Evolutionary conservation across 2,113 vertebrate species (phyloP).

Genomic region (Ptilonorhynchus violaceus): DNA sequence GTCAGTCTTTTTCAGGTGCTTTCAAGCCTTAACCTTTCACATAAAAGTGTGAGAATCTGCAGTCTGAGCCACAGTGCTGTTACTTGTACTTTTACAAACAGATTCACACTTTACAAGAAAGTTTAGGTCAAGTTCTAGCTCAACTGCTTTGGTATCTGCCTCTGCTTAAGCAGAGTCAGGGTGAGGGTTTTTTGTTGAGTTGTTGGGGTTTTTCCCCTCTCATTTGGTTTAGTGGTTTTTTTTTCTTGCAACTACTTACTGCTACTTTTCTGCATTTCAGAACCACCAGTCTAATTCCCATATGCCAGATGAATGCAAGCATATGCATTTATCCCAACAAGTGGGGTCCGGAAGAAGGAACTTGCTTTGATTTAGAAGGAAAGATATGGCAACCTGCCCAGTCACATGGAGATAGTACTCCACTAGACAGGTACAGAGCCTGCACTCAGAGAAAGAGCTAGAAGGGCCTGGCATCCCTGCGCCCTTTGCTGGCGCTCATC

Average conservation of each 20-base stretch:
- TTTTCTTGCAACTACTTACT: not conserved
- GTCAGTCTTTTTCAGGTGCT: not conserved
- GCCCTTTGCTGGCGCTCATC: not conserved
- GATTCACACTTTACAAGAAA: not conserved
- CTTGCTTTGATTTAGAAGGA: not conserved
- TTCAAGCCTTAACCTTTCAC: not conserved
- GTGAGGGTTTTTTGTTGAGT: rapidly evolving
- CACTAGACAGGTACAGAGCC: not conserved
- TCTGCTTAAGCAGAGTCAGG: not conserved
- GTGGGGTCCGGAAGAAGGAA: not conserved
- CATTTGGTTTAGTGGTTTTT: not conserved
- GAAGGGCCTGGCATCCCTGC: not conserved
- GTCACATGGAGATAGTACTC: not conserved
- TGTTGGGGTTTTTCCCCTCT: not conserved
- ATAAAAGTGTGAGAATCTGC: rapidly evolving
- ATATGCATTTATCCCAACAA: not conserved
- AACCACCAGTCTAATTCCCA: not conserved
- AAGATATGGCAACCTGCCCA: not conserved
- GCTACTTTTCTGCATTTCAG: not conserved
- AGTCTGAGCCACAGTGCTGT: not conserved
- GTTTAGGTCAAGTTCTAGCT: not conserved
- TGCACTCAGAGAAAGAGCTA: not conserved
- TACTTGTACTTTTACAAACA: not conserved
- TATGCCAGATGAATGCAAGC: rapidly evolving
- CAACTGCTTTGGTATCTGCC: not conserved